These are phyloP conservation scores for Strix aluco DNA, from an alignment of 2,113 vertebrate species.

Conservation along the genomic window DNA sequence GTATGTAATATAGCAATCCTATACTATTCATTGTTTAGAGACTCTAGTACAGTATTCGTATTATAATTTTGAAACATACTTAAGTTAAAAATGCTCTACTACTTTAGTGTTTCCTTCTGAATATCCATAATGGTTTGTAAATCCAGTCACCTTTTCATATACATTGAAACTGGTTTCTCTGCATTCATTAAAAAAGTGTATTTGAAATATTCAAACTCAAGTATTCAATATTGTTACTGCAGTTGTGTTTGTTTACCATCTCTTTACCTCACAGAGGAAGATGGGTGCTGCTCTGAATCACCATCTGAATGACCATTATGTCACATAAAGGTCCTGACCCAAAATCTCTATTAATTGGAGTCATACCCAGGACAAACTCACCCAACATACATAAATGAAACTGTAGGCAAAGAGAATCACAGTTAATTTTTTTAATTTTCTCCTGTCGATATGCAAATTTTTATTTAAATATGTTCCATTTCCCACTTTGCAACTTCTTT, in stretches of 20 bases:
- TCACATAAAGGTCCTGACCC: neutral
- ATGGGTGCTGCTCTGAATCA: neutral
- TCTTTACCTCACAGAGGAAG: neutral
- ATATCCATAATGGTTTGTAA: neutral
- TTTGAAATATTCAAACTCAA: neutral
- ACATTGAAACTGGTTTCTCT: neutral
- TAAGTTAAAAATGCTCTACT: neutral
- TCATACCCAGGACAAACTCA: neutral
- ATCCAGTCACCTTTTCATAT: neutral
- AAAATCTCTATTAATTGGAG: neutral
- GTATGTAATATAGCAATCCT: neutral
- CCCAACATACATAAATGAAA: neutral
- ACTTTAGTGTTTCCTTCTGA: neutral
- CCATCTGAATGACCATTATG: no score
- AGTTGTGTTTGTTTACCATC: neutral
- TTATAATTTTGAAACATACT: neutral
- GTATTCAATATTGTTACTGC: neutral
- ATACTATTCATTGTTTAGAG: neutral
- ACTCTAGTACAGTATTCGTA: neutral
- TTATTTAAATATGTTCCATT: neutral
- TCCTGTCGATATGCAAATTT: neutral
- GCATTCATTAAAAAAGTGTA: neutral
- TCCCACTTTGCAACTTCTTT: neutral
- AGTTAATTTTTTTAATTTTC: neutral
- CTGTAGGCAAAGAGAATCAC: neutral